Conservation (phyloP, 2,888 invertebrate species). For the Cheilosia vernalis region DNA sequence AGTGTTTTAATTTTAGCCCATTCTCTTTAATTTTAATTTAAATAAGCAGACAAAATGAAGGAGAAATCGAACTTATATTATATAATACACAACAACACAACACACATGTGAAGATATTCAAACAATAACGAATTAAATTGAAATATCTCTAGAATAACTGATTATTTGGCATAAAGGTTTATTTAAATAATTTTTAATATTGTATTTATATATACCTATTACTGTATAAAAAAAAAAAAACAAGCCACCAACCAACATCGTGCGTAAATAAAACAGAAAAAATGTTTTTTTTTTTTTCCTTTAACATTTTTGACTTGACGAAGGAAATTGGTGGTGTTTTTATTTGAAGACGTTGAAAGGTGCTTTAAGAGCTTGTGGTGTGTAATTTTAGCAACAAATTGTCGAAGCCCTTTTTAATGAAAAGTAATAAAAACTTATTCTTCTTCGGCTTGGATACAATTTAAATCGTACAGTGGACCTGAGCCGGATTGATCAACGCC, state of each 20-base stretch:
- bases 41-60: slow-evolving; percentile 50
- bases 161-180: slow-evolving; percentile 68
- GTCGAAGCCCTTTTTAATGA: too few species aligned
- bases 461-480: too few species aligned
- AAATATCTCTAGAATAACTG: slow-evolving; percentile 60
- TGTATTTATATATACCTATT: slow-evolving; percentile 72
- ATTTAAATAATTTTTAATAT: slow-evolving; percentile 73
- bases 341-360: background rate
- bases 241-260: slow-evolving; percentile 49
- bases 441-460: too few species aligned
- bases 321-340: slow-evolving; percentile 54
- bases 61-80: slow-evolving; percentile 15
- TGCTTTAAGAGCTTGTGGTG: too few species aligned
- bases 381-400: too few species aligned
- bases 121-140: slow-evolving; percentile 11
- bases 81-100: slow-evolving; percentile 32
- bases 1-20: slow-evolving; percentile 72
- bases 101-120: slow-evolving; percentile 16
- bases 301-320: slow-evolving; percentile 56
- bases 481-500: too few species aligned
- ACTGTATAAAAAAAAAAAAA: slow-evolving; percentile 53
- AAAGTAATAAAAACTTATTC: too few species aligned
- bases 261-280: slow-evolving; percentile 61
- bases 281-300: slow-evolving; percentile 44
- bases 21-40: slow-evolving; percentile 66